A percentile compares a stretch with the other conserved stretches of the same genome.
Evolutionary conservation across 2,113 vertebrate genomes (phyloP).

Genomic region (Cryptoleucopteryx plumbea): DNA sequence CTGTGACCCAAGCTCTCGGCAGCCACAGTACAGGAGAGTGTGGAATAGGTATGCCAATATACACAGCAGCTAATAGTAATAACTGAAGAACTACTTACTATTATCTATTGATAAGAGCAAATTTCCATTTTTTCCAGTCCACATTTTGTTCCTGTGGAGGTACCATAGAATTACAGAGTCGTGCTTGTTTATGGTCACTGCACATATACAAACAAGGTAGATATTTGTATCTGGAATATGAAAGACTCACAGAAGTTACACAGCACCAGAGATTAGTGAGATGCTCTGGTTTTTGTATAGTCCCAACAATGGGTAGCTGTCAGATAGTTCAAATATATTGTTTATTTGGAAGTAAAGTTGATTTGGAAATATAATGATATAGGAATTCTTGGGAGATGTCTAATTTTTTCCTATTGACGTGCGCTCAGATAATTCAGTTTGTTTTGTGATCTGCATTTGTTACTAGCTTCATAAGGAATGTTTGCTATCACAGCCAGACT

Average conservation of each 20-base stretch:
- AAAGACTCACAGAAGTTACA: background rate
- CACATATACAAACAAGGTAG: background rate
- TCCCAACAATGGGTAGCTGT: background rate
- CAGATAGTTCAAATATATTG: background rate
- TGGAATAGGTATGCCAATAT: background rate
- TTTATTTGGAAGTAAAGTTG: background rate
- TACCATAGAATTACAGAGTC: background rate
- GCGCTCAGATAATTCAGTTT: background rate
- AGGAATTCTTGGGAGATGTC: background rate
- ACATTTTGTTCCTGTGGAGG: background rate
- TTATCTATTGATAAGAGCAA: background rate
- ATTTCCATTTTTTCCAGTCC: background rate
- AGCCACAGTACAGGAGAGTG: background rate
- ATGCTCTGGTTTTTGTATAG: background rate
- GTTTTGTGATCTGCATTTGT: background rate
- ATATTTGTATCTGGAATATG: background rate
- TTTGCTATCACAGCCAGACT: background rate
- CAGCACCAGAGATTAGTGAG: background rate
- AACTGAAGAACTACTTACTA: background rate
- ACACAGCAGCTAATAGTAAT: background rate
- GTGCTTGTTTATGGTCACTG: background rate
- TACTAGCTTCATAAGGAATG: background rate
- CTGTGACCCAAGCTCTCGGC: background rate
- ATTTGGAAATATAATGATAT: background rate
- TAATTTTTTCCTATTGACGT: background rate